Evolutionary conservation across 1,140 invertebrate species (phyloP), one percentile per base, ranked within the genome.

Genomic region (Drosophila ogumai): DNA sequence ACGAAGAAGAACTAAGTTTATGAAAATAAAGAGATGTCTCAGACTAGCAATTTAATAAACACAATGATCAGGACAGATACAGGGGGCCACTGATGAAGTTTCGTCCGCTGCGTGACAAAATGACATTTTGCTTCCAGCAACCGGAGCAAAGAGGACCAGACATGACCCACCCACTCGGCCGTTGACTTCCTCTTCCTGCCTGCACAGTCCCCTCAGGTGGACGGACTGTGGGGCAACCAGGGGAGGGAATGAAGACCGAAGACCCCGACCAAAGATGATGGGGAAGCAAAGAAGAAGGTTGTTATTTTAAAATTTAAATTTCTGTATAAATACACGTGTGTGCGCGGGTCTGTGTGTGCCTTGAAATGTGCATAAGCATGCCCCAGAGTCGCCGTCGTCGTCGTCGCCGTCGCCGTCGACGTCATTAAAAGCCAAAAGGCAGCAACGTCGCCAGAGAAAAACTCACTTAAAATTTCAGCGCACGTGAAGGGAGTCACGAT

Each of bases 251-350:
- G 19, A 61, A 65, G 36, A 55, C 40, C 28, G 32, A 36, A 54
- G 50, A 54, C 50, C 32, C 34, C 50, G 25, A n/a, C 54, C 44
- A 49, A 22, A 65, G 58, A 61, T 40, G 68, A 61, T 31, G 61
- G 36, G 38, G 44, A 28, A 44, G 44, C 31, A 25, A 17, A 57
- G 40, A 32, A 63, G 66, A 82, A 60, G 75, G 59, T 82, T 88
- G 85, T 88, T 88, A 81, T 88, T 88, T 88, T 88, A 88, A 88
- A 88, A 88, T 88, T 90, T 88, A 88, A 90, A 88, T 88, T 90
- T 88, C 77, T 81, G 85, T 88, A 88, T 87, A 87, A 88, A 87
- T 87, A 84, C 69, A 77, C 73, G 64, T 76, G 77, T 47, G 63
- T 38, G 76, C 34, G 61, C 34, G 55, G 50, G 15, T 68, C 59